phyloP scores from a whole-genome alignment of 2,888 invertebrate species.

The Xanthorhoe spadicearia region DNA sequence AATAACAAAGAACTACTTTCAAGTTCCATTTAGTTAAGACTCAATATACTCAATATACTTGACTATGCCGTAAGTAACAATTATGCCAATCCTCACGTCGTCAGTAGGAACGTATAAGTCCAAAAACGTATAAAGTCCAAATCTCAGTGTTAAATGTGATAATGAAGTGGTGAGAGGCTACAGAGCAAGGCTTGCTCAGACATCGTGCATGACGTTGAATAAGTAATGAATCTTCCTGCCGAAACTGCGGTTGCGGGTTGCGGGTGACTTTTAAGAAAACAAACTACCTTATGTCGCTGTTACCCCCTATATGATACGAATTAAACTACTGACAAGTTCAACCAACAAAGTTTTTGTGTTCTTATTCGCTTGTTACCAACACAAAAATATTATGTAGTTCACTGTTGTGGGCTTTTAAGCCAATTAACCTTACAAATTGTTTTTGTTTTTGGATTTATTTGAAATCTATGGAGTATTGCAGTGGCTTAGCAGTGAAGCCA shows the following conservation, averaged over 20 bases:
- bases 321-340: constrained; percentile 29
- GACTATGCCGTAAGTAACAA: constrained; percentile 10
- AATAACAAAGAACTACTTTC: not conserved
- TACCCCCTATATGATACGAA: constrained; percentile 44
- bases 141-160: constrained; percentile 68
- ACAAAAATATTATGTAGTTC: too few species aligned
- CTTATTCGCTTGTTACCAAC: not conserved
- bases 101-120: constrained; percentile 37
- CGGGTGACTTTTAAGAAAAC: constrained; percentile 58
- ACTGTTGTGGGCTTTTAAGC: too few species aligned
- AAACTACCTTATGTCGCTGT: constrained; percentile 47
- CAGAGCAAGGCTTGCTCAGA: constrained; percentile 55
- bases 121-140: constrained; percentile 47
- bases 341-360: constrained; percentile 11
- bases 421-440: too few species aligned
- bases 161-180: constrained; percentile 66
- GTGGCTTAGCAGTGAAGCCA: too few species aligned
- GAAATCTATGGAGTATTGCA: too few species aligned
- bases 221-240: constrained; percentile 66
- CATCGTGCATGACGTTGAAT: constrained; percentile 70
- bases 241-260: constrained; percentile 49
- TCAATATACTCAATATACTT: too few species aligned
- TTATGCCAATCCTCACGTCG: constrained; percentile 14
- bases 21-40: not conserved
- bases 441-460: too few species aligned